These are phyloP conservation scores for Agrotis ipsilon DNA, from an alignment of 2,888 invertebrate species.

Conservation along the genomic window DNA sequence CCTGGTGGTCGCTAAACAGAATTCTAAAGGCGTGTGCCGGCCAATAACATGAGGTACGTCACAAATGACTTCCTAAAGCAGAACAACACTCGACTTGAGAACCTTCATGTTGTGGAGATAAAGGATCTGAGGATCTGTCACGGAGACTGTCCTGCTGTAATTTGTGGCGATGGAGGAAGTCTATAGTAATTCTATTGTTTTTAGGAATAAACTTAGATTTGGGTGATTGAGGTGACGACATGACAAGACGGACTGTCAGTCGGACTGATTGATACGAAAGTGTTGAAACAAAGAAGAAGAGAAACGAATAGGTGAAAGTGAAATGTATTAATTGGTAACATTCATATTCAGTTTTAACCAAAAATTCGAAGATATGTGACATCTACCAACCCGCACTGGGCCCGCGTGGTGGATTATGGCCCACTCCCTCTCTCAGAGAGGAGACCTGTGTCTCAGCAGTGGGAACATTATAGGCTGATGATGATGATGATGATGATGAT, in stretches of 20 bases:
- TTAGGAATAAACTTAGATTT: background rate
- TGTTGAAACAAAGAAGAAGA: background rate
- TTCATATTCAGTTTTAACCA: background rate
- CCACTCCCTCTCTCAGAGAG: no score
- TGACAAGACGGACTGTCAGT: no score
- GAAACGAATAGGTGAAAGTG: no score
- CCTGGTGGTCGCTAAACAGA: constrained; percentile 67
- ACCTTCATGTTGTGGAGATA: constrained; percentile 20
- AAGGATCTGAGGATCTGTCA: constrained; percentile 4
- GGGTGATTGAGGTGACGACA: background rate
- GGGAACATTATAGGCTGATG: no score
- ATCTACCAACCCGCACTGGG: no score
- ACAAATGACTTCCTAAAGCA: constrained; percentile 61
- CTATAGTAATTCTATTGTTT: background rate
- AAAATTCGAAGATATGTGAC: no score
- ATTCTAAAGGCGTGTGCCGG: constrained; percentile 59
- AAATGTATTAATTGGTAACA: background rate
- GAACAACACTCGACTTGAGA: constrained; percentile 34
- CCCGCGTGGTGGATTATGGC: no score
- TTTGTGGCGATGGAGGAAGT: no score
- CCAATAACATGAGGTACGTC: constrained; percentile 66
- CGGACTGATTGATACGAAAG: background rate
- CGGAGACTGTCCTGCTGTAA: no score
- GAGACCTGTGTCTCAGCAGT: no score
- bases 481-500: no score